Conservation (phyloP, 2,113 vertebrate genomes). For the Hyla sarda region DNA sequence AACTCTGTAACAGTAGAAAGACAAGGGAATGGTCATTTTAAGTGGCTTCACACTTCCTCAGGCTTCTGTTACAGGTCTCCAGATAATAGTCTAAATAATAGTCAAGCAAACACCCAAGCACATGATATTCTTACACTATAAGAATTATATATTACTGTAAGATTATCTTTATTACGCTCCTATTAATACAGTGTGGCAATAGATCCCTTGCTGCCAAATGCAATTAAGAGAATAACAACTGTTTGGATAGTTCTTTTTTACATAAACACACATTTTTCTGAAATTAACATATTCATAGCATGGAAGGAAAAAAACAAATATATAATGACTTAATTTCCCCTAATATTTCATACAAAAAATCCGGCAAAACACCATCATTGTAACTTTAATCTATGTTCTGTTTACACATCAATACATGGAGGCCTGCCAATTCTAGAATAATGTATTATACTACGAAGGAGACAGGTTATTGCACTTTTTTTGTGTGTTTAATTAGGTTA, state of each 20-base stretch:
- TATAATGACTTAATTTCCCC: neutral
- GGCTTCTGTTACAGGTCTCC: neutral
- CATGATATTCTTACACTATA: neutral
- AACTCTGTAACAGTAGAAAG: too few relatives aligned
- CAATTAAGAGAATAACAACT: neutral
- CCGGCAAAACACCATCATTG: neutral
- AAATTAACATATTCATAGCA: neutral
- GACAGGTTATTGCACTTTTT: too few relatives aligned
- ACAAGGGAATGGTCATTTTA: too few relatives aligned
- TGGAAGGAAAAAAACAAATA: neutral
- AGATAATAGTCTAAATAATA: neutral
- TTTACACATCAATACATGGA: neutral
- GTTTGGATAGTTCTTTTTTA: neutral
- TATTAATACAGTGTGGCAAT: neutral
- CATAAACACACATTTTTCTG: neutral
- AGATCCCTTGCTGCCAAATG: neutral
- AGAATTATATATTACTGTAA: too few relatives aligned
- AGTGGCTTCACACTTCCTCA: neutral
- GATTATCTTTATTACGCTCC: slow-evolving; percentile 6
- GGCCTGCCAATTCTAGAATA: neutral
- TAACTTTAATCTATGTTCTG: neutral
- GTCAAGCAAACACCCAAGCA: neutral
- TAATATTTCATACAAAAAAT: slow-evolving; percentile 28
- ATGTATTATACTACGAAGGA: too few relatives aligned
- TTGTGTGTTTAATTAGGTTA: too few relatives aligned